Conservation (phyloP, 2,888 invertebrate species). For the Azorinus chamasolen region DNA sequence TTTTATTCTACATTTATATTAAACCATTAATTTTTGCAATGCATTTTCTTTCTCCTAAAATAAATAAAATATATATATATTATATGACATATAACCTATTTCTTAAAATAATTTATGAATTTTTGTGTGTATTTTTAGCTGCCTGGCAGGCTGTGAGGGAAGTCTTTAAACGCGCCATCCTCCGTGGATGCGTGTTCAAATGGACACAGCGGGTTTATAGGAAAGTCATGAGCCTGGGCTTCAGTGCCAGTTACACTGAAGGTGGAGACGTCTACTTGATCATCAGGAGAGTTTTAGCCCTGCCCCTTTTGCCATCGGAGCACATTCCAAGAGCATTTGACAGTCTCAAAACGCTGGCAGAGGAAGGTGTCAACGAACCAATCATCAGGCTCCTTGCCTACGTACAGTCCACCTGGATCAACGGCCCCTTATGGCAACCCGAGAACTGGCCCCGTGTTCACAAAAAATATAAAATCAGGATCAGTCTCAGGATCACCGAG, state of each 20-base stretch:
- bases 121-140: not conserved
- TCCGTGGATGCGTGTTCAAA: slow-evolving; percentile 6
- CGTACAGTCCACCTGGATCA: slow-evolving; percentile 9
- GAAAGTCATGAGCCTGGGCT: slow-evolving; percentile 1
- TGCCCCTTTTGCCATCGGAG: slow-evolving; percentile 5
- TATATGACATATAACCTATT: no score
- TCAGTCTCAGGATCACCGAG: no score
- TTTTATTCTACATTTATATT: not conserved
- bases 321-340: slow-evolving; percentile 11
- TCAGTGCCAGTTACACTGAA: not conserved
- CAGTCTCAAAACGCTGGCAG: not conserved
- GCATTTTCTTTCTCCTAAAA: not conserved
- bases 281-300: slow-evolving; percentile 2
- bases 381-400: slow-evolving; percentile 4
- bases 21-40: not conserved
- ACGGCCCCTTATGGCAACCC: no score
- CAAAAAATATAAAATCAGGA: no score
- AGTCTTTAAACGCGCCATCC: not conserved
- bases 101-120: no score
- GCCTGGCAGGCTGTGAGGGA: slow-evolving; percentile 4
- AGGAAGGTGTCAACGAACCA: not conserved
- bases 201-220: slow-evolving; percentile 5
- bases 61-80: not conserved
- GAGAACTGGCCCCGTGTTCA: no score
- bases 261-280: not conserved